Evolutionary conservation across 2,797 vertebrate species (phyloP).

Genomic region (Poecile montanus): DNA sequence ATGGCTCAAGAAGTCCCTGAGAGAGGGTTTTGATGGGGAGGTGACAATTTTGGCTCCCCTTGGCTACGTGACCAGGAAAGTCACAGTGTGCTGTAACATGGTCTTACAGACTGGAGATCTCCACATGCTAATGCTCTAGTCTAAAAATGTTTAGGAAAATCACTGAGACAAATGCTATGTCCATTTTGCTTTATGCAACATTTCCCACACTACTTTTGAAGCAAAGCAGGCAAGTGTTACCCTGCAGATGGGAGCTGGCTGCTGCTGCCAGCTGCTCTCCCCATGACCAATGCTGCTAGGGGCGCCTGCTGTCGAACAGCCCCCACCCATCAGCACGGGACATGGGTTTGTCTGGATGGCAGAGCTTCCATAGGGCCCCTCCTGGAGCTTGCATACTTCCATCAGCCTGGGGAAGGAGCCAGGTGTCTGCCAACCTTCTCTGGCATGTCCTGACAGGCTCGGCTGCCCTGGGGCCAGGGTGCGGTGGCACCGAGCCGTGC

Average conservation of each 20-base stretch:
- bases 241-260: not conserved
- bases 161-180: not conserved
- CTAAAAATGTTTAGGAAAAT: not conserved
- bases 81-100: accelerated
- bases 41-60: not conserved
- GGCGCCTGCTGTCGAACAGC: not conserved
- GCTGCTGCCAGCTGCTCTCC: not conserved
- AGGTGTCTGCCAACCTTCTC: not conserved
- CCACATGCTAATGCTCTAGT: not conserved
- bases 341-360: accelerated
- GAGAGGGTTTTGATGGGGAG: not conserved
- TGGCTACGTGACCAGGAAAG: accelerated
- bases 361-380: not conserved
- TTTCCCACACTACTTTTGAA: not conserved
- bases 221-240: accelerated
- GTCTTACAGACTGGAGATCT: accelerated
- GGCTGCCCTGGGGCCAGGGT: not conserved
- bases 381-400: not conserved
- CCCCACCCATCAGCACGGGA: accelerated
- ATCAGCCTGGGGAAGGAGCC: not conserved
- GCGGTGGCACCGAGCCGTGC: accelerated
- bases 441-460: not conserved
- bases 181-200: not conserved
- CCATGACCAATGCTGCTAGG: not conserved
- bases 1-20: not conserved